phyloP scores from a whole-genome alignment of 1,140 invertebrate genomes.

The Helicoverpa armigera region DNA sequence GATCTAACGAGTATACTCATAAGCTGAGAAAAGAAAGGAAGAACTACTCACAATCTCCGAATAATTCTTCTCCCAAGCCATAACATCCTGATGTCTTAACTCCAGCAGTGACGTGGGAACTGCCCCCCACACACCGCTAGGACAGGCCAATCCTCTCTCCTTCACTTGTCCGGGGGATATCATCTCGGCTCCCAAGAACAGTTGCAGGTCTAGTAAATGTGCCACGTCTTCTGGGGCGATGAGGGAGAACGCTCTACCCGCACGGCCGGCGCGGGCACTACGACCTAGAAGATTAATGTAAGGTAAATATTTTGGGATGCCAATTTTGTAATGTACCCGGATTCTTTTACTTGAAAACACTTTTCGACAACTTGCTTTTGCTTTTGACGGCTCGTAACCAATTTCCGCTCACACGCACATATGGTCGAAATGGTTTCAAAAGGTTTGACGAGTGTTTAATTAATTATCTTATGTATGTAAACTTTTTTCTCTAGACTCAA shows the following conservation, averaged over 20 bases:
- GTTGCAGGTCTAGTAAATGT: slow-evolving; percentile 96
- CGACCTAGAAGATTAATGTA: slow-evolving; percentile 88
- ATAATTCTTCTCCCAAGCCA: slow-evolving; percentile 90
- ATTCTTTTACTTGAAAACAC: no score
- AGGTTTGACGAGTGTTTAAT: no score
- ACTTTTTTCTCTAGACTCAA: no score
- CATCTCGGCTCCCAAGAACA: slow-evolving; percentile 95
- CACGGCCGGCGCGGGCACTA: slow-evolving; percentile 97
- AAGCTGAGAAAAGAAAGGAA: background rate
- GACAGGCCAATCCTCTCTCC: slow-evolving; percentile 77
- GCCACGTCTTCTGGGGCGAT: slow-evolving; percentile 96
- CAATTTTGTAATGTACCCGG: no score
- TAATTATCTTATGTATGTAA: no score
- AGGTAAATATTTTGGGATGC: background rate
- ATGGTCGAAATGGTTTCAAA: no score
- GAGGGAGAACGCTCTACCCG: slow-evolving; percentile 96
- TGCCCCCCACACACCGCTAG: slow-evolving; percentile 90
- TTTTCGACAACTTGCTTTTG: no score
- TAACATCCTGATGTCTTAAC: slow-evolving; percentile 93
- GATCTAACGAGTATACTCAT: no score
- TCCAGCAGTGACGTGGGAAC: slow-evolving; percentile 95
- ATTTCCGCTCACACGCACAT: no score
- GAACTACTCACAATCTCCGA: slow-evolving; percentile 91
- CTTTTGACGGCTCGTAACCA: no score
- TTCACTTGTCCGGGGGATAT: slow-evolving; percentile 86